Evolutionary conservation across 1,140 invertebrate genomes (phyloP).

Genomic region (Neodiprion virginianus): DNA sequence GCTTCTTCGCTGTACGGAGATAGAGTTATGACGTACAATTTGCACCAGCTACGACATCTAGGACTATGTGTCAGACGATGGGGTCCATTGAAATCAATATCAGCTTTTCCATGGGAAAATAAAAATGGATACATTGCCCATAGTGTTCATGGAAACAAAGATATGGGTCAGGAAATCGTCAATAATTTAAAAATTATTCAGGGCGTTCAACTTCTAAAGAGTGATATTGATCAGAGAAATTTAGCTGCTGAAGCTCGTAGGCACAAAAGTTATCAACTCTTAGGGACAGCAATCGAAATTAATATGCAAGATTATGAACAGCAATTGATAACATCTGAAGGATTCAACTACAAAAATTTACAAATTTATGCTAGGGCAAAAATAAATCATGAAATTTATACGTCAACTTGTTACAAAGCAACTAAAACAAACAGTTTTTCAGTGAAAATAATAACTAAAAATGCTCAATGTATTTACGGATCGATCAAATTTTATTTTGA

Average conservation of each 20-base stretch:
- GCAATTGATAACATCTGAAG: not conserved
- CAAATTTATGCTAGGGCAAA: constrained; percentile 23
- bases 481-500: constrained; percentile 27
- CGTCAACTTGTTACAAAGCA: constrained; percentile 31
- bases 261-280: not conserved
- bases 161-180: constrained; percentile 22
- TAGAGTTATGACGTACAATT: constrained; percentile 28
- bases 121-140: constrained; percentile 25
- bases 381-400: constrained; percentile 29
- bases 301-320: constrained; percentile 11
- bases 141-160: constrained; percentile 29
- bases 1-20: constrained; percentile 27
- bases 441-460: constrained; percentile 15
- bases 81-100: constrained; percentile 21
- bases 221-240: constrained; percentile 14
- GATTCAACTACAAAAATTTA: constrained; percentile 16
- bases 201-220: not conserved
- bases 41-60: constrained; percentile 28
- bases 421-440: constrained; percentile 34
- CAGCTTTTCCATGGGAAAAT: constrained; percentile 24
- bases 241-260: not conserved
- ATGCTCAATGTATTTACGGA: constrained; percentile 20
- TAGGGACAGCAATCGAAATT: not conserved
- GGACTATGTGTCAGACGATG: constrained; percentile 22
- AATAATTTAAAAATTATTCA: constrained; percentile 13